Evolutionary conservation across 1,140 invertebrate species (phyloP), one percentile per base, ranked within the genome.

Genomic region (Aphaenogaster ashmeadi): DNA sequence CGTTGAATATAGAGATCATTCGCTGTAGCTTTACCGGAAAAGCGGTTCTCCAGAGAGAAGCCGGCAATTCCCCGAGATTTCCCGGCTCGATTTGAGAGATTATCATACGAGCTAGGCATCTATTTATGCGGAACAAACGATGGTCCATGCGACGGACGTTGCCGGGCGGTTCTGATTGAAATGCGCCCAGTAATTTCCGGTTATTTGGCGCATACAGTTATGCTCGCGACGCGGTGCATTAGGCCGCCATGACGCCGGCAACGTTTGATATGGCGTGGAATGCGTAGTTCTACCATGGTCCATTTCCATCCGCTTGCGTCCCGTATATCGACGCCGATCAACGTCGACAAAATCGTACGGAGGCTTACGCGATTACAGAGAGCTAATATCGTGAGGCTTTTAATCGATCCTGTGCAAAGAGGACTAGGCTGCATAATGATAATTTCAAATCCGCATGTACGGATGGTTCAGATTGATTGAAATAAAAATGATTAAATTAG

Each of bases 171-270:
- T 89, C 89, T 89, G 92, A 92, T 92, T 92, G 92, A 92, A 92
- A 92, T 90, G 89, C 87, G 86, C 80, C 86, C 88, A 87, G 90
- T 92, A 92, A 92, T 92, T 92, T 92, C 92, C 92, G 92, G 91
- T 91, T 92, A 92, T 92, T 92, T 92, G 90, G 88, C 87, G 91
- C 88, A 88, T 92, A 90, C 88, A 86, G 84, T 72, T 86, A 86
- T 75, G 85, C 56, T 56, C 75, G 27, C 74, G 80, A 79, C 79
- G 81, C 74, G 80, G 64, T 92, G 84, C 89, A 88, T 91, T 92
- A 92, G 84, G 71, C 78, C 60, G 86, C 87, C 74, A 90, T 81
- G 87, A 84, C 81, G 86, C 78, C 78, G 66, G 78, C 33, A 90
- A 91, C 90, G 79, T 92, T 92, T 92, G 90, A 89, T 91, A 91